Percentiles rank a stretch among this genome's conserved stretches.
These are phyloP conservation scores for Rousettus leschenaultii DNA, from an alignment of 2,113 vertebrate species.

Conservation along the genomic window DNA sequence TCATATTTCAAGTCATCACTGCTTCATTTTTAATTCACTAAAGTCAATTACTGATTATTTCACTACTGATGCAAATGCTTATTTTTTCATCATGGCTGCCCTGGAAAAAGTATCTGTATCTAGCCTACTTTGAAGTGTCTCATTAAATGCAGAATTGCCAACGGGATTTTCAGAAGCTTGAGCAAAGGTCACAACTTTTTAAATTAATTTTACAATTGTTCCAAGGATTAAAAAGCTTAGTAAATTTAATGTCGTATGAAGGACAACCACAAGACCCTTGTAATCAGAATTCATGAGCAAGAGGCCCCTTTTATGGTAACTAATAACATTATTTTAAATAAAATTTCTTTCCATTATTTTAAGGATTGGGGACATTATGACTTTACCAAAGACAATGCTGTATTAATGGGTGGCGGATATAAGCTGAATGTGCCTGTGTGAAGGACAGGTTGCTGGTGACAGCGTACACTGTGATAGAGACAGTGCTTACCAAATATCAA, in stretches of 20 bases:
- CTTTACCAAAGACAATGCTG: background rate
- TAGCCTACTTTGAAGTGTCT: background rate
- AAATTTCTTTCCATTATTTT: background rate
- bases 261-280: background rate
- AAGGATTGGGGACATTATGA: background rate
- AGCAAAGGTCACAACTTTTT: background rate
- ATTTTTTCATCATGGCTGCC: background rate
- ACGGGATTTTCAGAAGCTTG: background rate
- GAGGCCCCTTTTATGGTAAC: background rate
- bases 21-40: background rate
- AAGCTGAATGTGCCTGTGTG: background rate
- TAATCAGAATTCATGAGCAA: background rate
- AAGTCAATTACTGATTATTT: background rate
- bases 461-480: accelerated
- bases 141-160: background rate
- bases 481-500: background rate
- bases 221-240: background rate
- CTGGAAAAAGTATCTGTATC: background rate
- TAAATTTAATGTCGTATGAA: background rate
- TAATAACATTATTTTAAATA: background rate
- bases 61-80: background rate
- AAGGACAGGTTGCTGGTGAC: background rate
- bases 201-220: background rate
- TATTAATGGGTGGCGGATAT: no score
- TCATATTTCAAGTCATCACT: background rate